Base-by-base conservation (phyloP, 2,888 invertebrate species). In the Archips xylosteana region DNA sequence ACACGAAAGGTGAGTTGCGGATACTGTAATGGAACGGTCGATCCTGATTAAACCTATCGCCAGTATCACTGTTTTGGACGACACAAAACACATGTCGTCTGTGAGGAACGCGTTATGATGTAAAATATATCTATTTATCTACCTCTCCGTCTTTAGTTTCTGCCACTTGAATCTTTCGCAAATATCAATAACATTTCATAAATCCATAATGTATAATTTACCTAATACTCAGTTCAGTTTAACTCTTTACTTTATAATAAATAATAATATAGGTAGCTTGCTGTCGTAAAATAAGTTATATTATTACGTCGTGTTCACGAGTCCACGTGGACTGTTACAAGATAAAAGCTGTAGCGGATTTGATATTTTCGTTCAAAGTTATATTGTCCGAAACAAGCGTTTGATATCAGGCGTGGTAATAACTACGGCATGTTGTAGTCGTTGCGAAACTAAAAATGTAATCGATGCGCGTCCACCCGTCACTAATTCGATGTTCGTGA, bases 371-470 rank as follows among this genome's bases (percentile, higher is more conserved):
- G 80, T 80, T 81, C 81, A 78, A 82, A 78, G 76, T 79, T 83
- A 85, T 86, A 85, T 88, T 87, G 84, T 87, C 85, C 77, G 76
- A 82, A 83, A 85, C 80, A 82, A 82, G 78, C 79, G 77, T 79
- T 80, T 82, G 84, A 86, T 86, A 85, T 77, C 79, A 80, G 76
- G 75, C 79, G 80, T 79, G 79, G 80, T 83, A 82, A 80, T 84
- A 83, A 82, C 82, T 83, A 84, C 84, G 86, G 78, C 79, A 76
- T 79, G 78, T 77, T 76, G 79, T 80, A 82, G 81, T 83, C 80
- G 81, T 85, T 85, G 84, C 82, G 80, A 85, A 87, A 86, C 82
- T 83, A 83, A 87, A 89, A 88, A 87, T 87, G 54, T 74, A 87
- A 86, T 81, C 78, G 78, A 78, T 73, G 83, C 81, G 81, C 84